A percentile compares a stretch with the other conserved stretches of the same genome.
These are phyloP conservation scores for Acanthiza pusilla DNA, from an alignment of 2,797 vertebrate genomes.

Conservation along the genomic window DNA sequence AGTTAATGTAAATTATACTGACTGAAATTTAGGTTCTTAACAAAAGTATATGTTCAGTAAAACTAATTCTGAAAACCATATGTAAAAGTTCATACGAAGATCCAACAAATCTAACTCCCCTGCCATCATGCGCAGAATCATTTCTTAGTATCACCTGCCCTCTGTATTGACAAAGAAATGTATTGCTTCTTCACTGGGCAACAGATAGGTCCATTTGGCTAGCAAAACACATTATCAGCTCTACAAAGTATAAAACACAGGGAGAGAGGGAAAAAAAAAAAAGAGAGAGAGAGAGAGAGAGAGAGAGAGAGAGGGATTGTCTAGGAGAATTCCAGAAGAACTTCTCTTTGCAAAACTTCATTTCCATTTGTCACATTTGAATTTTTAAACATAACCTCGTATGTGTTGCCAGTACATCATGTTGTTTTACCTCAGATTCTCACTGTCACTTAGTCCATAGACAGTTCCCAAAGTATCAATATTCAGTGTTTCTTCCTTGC, in stretches of 20 bases:
- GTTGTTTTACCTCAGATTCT: background rate
- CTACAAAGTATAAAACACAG: background rate
- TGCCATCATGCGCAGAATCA: background rate
- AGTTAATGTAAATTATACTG: background rate
- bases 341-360: background rate
- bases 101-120: background rate
- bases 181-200: background rate
- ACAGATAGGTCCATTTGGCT: background rate
- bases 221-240: background rate
- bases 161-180: background rate
- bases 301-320: background rate
- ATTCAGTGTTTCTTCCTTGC: background rate
- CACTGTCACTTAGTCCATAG: background rate
- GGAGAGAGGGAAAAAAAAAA: background rate
- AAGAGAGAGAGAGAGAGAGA: background rate
- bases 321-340: background rate
- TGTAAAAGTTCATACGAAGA: slow-evolving; percentile 1
- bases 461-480: background rate
- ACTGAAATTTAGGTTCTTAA: background rate
- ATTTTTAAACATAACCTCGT: background rate
- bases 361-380: background rate
- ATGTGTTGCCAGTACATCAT: background rate
- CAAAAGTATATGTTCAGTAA: background rate
- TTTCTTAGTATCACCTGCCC: background rate
- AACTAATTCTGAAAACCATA: slow-evolving; percentile 5